Percentiles rank a stretch among this genome's conserved stretches.
Conservation (phyloP, 2,113 vertebrate genomes). For the Dipodomys ordii region DNA sequence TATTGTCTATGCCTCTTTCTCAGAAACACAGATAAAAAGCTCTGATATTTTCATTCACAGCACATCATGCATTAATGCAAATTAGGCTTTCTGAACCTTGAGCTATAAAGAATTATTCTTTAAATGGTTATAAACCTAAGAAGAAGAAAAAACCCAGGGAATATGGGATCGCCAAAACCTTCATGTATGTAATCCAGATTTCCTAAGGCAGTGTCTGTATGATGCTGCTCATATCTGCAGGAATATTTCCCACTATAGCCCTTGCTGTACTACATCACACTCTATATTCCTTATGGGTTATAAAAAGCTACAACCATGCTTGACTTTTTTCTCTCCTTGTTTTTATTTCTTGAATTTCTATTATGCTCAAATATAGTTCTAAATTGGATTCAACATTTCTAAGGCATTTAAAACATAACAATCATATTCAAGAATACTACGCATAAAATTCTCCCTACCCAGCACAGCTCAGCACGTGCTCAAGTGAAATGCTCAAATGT, state of each 20-base stretch:
- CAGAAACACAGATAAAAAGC: slow-evolving; percentile 62
- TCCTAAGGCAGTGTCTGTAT: slow-evolving; percentile 1
- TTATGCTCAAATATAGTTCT: slow-evolving; percentile 52
- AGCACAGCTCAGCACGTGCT: slow-evolving; percentile 61
- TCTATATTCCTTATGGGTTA: not conserved
- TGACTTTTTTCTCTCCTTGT: not conserved
- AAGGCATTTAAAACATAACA: slow-evolving; percentile 63
- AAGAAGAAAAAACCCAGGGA: slow-evolving; percentile 61
- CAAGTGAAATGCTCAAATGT: slow-evolving; percentile 67
- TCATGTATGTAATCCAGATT: not conserved
- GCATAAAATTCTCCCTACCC: slow-evolving; percentile 54
- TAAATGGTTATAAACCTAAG: slow-evolving; percentile 61
- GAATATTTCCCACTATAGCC: not conserved
- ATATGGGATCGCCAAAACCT: not conserved
- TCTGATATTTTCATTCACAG: slow-evolving; percentile 56
- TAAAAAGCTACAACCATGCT: not conserved
- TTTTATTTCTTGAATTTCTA: slow-evolving; percentile 64
- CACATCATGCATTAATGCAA: slow-evolving; percentile 71
- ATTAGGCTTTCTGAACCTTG: slow-evolving; percentile 56
- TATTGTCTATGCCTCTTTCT: slow-evolving; percentile 74
- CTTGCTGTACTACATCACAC: slow-evolving; percentile 29
- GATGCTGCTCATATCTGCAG: not conserved
- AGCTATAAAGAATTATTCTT: slow-evolving; percentile 78
- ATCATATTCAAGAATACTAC: not conserved
- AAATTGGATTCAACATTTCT: slow-evolving; percentile 67